These are phyloP conservation scores for Cosmopolites sordidus DNA, from an alignment of 2,888 invertebrate genomes.

Conservation along the genomic window DNA sequence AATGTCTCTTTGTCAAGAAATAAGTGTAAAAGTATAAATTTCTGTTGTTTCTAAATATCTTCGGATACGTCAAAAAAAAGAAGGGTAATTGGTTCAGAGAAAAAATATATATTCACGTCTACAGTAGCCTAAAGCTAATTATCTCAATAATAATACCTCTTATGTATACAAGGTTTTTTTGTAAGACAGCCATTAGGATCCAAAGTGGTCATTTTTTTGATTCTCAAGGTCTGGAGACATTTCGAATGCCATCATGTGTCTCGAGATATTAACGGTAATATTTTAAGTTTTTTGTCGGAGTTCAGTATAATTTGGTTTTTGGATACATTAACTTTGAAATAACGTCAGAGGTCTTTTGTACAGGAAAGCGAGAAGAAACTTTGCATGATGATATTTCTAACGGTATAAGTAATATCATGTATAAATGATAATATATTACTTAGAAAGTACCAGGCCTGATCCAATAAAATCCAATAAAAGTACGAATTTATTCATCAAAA, in stretches of 20 bases:
- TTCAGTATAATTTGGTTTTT: not conserved
- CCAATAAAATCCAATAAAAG: too few species aligned
- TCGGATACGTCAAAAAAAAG: too few species aligned
- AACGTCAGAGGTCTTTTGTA: not conserved
- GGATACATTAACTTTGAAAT: not conserved
- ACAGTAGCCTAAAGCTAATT: slow-evolving; percentile 27
- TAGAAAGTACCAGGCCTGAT: too few species aligned
- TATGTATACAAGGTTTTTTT: slow-evolving; percentile 19
- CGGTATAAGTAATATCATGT: too few species aligned
- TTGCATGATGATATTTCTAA: too few species aligned
- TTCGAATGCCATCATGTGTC: slow-evolving; percentile 19
- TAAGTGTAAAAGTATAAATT: too few species aligned
- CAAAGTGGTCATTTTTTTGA: not conserved
- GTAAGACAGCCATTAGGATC: slow-evolving; percentile 5
- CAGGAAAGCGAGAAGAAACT: too few species aligned
- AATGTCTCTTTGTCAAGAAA: too few species aligned
- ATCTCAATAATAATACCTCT: slow-evolving; percentile 37
- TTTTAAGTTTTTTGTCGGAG: slow-evolving; percentile 7
- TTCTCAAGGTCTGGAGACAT: not conserved
- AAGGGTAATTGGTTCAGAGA: slow-evolving; percentile 17
- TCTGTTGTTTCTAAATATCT: too few species aligned
- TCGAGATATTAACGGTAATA: slow-evolving; percentile 13
- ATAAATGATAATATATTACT: too few species aligned
- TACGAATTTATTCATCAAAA: too few species aligned
- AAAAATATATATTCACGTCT: slow-evolving; percentile 15